phyloP scores from a whole-genome alignment of 2,888 invertebrate species.

The Xylocampa areola region DNA sequence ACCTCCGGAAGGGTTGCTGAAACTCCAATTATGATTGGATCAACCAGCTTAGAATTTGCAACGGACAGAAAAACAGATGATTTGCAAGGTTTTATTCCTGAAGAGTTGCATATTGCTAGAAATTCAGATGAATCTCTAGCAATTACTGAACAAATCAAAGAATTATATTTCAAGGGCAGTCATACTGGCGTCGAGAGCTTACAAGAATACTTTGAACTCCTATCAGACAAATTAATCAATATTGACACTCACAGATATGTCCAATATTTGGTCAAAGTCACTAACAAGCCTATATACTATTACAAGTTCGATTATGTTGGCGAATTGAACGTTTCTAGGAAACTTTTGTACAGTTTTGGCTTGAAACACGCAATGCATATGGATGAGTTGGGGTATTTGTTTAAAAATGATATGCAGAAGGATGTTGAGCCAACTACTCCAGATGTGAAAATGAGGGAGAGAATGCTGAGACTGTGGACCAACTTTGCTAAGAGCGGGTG shows the following conservation, averaged over 20 bases:
- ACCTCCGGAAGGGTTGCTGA: conserved; percentile 80
- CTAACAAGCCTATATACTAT: conserved; percentile 79
- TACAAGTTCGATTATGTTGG: conserved; percentile 85
- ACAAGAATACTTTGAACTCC: conserved; percentile 72
- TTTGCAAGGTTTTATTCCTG: conserved; percentile 75
- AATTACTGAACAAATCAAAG: conserved; percentile 73
- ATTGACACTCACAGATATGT: conserved; percentile 77
- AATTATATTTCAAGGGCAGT: conserved; percentile 75
- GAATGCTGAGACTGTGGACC: conserved; percentile 83
- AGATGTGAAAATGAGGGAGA: conserved; percentile 81
- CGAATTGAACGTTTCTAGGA: conserved; percentile 72
- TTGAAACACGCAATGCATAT: conserved; percentile 74
- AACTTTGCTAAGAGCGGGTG: conserved; percentile 87
- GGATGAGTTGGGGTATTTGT: conserved; percentile 82
- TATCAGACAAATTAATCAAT: conserved; percentile 76
- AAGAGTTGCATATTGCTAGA: conserved; percentile 73
- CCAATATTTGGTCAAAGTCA: conserved; percentile 74
- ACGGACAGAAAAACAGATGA: conserved; percentile 69
- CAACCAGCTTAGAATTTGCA: conserved; percentile 73
- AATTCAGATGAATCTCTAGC: conserved; percentile 72
- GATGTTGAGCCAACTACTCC: conserved; percentile 74
- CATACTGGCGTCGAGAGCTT: conserved; percentile 68
- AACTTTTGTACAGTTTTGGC: conserved; percentile 59
- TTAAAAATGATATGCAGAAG: conserved; percentile 75
- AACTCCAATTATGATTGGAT: conserved; percentile 80